phyloP scores from a whole-genome alignment of 2,797 vertebrate genomes.

The Periparus ater region DNA sequence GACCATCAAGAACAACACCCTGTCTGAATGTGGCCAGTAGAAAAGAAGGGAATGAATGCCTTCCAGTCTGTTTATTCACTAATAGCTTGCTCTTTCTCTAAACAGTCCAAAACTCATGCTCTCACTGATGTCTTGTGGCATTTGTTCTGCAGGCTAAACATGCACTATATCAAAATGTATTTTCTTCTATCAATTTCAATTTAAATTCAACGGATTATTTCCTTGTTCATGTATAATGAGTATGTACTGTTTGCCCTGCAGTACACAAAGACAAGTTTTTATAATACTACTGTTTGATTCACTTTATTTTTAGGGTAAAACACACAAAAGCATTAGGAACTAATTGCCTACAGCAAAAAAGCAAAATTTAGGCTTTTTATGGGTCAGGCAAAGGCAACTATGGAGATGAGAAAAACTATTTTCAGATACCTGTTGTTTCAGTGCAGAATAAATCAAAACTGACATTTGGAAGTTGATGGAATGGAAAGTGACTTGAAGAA shows the following conservation, averaged over 20 bases:
- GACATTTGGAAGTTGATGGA: not conserved
- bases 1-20: not conserved
- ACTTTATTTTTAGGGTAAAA: slow-evolving; percentile 14
- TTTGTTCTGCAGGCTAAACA: slow-evolving; percentile 6
- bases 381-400: not conserved
- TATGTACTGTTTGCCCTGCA: not conserved
- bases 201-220: slow-evolving; percentile 8
- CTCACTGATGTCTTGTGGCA: not conserved
- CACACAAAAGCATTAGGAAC: not conserved
- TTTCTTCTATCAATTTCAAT: slow-evolving; percentile 34
- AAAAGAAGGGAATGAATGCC: not conserved
- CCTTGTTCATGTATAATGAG: slow-evolving; percentile 12
- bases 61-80: not conserved
- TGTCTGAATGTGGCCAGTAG: not conserved
- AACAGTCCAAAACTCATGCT: not conserved
- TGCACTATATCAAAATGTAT: not conserved
- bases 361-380: not conserved
- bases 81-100: not conserved
- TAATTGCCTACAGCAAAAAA: slow-evolving; percentile 5
- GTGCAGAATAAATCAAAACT: not conserved
- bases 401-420: not conserved
- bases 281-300: not conserved
- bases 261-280: not conserved
- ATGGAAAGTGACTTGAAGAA: not conserved
- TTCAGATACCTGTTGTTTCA: slow-evolving; percentile 28